Evolutionary conservation across 2,797 vertebrate species (phyloP), one percentile per base, ranked within the genome.

Genomic region (Ctenopoma multispine): DNA sequence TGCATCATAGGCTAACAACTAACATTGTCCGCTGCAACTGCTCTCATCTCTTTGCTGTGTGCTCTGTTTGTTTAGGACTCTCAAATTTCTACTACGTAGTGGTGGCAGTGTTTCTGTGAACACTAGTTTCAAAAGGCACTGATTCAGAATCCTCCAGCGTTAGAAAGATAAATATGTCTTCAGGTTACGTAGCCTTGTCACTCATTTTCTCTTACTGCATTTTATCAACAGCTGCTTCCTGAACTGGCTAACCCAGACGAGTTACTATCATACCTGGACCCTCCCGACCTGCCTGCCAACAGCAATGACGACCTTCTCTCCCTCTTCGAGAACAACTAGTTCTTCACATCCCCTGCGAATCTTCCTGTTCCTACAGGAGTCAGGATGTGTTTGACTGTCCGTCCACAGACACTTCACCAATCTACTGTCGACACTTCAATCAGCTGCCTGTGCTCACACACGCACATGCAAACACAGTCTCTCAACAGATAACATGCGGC

Each of bases 221-320:
- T 69, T 60, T 49, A 1, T 66, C 65, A 57, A 41, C 94, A 99
- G 98, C 94, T 99, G 85, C 96, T 99, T 93, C 97, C 97, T 65
- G 97, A 99, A 94, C 94, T 99, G 87, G 96, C 97, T 59, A 99
- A 99, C 87, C 97, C 97, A 10, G 98, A 99, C 2, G 97, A 99
- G 93, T 90, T 99, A 81, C 96, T 99, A 77, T 99, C 97, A 0
- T 99, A 99, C 92, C 93, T 99, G 94, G 97, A 99, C 90, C 98
- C 98, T 79, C 98, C 98, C 0, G 98, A 99, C 94, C 96, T 99
- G 89, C 98, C 98, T 53, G 95, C 96, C 95, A 99, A 98, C 96
- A 99, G 97, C 95, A 99, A 97, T 44, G 98, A 99, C 20, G 97
- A 99, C 93, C 97, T 98, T 90, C 97, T 99, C 72, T 98, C 97